These are phyloP conservation scores for Tribolium freemani DNA, from an alignment of 2,888 invertebrate genomes.

Conservation along the genomic window DNA sequence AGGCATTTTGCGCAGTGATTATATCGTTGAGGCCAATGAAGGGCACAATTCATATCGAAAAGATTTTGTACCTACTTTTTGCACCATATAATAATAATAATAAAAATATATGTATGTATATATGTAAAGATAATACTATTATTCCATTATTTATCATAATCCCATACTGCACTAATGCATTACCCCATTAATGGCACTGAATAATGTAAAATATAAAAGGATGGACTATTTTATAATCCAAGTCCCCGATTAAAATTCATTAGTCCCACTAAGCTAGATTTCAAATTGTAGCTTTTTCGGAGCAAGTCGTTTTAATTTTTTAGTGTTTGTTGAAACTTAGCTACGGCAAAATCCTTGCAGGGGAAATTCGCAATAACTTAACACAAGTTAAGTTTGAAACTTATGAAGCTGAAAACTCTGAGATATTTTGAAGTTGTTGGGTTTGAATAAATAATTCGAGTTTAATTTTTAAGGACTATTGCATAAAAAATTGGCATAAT, in stretches of 20 bases:
- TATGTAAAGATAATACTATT: background rate
- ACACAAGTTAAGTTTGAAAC: background rate
- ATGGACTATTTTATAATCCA: background rate
- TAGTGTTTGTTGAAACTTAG: background rate
- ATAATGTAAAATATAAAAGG: background rate
- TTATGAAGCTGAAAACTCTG: background rate
- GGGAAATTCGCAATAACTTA: background rate
- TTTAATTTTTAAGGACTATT: background rate
- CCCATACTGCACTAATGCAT: background rate
- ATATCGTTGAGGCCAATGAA: too few relatives aligned
- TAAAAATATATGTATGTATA: too few relatives aligned
- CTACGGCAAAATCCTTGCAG: background rate
- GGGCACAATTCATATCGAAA: too few relatives aligned
- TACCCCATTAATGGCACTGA: background rate
- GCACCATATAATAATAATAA: too few relatives aligned
- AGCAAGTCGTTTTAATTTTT: background rate
- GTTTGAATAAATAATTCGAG: background rate
- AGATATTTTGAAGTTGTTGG: background rate
- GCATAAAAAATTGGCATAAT: background rate
- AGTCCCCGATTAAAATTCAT: background rate
- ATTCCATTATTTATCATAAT: background rate
- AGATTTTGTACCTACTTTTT: too few relatives aligned
- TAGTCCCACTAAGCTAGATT: background rate
- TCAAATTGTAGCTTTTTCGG: background rate
- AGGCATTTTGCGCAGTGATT: background rate